Conservation (phyloP, 2,797 vertebrate genomes). For the Rhinophrynus dorsalis region DNA sequence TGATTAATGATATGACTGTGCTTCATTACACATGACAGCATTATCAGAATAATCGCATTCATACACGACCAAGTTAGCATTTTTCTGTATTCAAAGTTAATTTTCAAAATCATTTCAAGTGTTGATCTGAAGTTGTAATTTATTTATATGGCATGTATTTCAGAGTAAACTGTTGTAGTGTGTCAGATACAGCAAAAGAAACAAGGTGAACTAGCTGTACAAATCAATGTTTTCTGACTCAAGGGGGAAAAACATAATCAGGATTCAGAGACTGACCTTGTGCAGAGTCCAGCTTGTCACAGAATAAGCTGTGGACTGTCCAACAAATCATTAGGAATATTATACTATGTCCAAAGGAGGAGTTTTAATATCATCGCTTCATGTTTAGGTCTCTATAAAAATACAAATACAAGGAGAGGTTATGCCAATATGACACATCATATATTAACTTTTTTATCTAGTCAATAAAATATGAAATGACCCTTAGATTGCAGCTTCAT, state of each 20-base stretch:
- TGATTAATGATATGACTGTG: conserved; percentile 85
- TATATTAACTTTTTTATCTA: neutral
- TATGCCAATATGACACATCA: neutral
- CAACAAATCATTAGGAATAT: conserved; percentile 69
- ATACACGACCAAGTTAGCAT: conserved; percentile 55
- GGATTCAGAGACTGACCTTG: conserved; percentile 86
- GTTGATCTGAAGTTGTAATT: conserved; percentile 80
- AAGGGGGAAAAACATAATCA: conserved; percentile 82
- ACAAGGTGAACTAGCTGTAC: conserved; percentile 89
- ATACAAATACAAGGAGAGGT: neutral
- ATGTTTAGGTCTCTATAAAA: conserved; percentile 15
- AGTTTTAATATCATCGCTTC: conserved; percentile 39
- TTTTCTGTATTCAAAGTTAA: conserved; percentile 82
- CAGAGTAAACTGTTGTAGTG: conserved; percentile 84
- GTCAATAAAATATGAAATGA: neutral
- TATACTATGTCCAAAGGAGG: conserved; percentile 53
- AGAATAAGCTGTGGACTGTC: conserved; percentile 64
- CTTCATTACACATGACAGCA: conserved; percentile 87
- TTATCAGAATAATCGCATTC: conserved; percentile 80
- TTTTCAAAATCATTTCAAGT: conserved; percentile 90
- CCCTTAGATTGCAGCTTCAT: neutral
- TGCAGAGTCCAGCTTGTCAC: conserved; percentile 80
- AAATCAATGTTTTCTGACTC: conserved; percentile 86
- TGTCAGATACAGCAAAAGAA: conserved; percentile 88
- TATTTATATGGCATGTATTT: conserved; percentile 86